A percentile compares a stretch with the other conserved stretches of the same genome.
Evolutionary conservation across 2,113 vertebrate species (phyloP).

Genomic region (Phasianus colchicus): DNA sequence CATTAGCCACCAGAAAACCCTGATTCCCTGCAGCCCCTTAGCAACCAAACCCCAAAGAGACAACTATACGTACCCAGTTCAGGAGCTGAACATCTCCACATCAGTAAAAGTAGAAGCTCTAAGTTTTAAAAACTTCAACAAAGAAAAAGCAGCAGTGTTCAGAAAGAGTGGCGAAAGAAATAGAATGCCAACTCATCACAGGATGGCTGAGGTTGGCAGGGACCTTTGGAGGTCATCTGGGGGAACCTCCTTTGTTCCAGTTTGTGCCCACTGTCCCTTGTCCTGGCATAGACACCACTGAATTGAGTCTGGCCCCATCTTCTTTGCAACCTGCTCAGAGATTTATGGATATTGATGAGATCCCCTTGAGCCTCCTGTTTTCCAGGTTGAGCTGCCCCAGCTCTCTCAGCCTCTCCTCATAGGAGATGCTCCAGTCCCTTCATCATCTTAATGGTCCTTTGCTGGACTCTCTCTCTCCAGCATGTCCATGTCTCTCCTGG

Average conservation of each 20-base stretch:
- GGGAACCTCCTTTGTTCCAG: not conserved
- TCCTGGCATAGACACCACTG: not conserved
- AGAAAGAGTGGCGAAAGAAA: not conserved
- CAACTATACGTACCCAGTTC: not conserved
- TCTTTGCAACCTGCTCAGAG: not conserved
- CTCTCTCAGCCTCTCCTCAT: not conserved
- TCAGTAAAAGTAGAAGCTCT: not conserved
- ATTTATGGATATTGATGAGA: not conserved
- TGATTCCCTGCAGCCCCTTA: not conserved
- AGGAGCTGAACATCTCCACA: not conserved
- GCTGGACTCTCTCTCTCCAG: not conserved
- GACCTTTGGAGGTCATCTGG: not conserved
- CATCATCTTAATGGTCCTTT: not conserved
- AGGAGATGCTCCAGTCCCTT: not conserved
- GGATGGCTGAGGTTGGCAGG: not conserved
- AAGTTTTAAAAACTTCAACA: not conserved
- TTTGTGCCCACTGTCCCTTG: rapidly evolving
- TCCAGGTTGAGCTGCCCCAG: not conserved
- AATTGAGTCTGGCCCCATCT: not conserved
- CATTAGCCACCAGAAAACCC: not conserved
- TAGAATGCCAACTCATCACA: not conserved
- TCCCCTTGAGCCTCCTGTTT: not conserved
- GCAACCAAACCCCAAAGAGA: not conserved
- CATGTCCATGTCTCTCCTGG: not conserved
- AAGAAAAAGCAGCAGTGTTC: not conserved